Percentiles rank a stretch among this genome's conserved stretches.
Conservation (phyloP, 1,140 invertebrate species). For the Euura lappo region DNA sequence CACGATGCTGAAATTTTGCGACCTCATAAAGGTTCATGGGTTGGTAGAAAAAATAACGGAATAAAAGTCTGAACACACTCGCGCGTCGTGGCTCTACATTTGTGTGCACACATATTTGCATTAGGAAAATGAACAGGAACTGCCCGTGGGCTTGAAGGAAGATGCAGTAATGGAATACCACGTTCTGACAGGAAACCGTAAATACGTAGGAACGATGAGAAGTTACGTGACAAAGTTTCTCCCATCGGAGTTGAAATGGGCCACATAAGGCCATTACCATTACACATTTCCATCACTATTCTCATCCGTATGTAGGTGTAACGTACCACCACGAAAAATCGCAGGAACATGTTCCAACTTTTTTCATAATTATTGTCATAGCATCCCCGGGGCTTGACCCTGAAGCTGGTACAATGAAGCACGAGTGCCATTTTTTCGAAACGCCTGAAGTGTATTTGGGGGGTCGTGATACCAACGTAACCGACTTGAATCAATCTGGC, state of each 20-base stretch:
- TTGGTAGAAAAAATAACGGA: no score
- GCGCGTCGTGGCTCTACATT: neutral
- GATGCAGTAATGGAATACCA: slow-evolving; percentile 4
- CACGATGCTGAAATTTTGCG: no score
- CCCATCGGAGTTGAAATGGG: slow-evolving; percentile 2
- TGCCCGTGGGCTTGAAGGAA: neutral
- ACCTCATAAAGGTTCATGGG: no score
- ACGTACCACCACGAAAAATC: neutral
- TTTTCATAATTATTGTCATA: neutral
- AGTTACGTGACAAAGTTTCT: slow-evolving; percentile 7
- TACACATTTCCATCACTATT: neutral
- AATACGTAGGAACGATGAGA: neutral
- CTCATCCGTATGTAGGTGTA: neutral
- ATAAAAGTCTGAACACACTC: no score
- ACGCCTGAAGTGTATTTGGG: no score
- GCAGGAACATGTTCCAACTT: neutral
- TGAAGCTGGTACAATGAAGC: no score
- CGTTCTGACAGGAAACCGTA: slow-evolving; percentile 4
- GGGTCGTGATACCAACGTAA: no score
- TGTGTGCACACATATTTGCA: neutral
- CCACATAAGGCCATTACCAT: neutral
- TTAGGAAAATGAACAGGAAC: slow-evolving; percentile 7
- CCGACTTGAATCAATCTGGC: no score
- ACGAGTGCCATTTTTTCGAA: no score
- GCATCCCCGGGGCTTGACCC: no score